phyloP scores from a whole-genome alignment of 1,140 invertebrate species.

The Leptinotarsa lineolata region DNA sequence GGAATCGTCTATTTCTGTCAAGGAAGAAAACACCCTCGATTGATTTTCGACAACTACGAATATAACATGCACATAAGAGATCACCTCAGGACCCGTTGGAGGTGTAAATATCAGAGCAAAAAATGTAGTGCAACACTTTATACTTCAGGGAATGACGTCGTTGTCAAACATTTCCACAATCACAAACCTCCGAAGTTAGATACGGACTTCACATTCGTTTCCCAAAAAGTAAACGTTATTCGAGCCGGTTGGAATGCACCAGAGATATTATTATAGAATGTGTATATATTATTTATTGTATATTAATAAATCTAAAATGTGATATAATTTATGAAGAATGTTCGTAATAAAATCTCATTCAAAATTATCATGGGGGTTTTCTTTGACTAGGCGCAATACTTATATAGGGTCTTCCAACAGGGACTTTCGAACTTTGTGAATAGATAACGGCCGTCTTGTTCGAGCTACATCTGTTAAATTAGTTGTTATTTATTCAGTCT shows the following conservation, averaged over 20 bases:
- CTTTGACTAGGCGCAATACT: too few species aligned
- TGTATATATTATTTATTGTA: too few species aligned
- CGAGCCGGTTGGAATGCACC: neutral
- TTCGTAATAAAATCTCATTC: too few species aligned
- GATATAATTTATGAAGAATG: too few species aligned
- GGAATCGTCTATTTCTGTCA: conserved; percentile 38
- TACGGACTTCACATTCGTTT: neutral
- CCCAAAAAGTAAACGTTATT: neutral
- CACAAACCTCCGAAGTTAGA: conserved; percentile 15
- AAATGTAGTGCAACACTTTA: conserved; percentile 37
- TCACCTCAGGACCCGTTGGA: conserved; percentile 38
- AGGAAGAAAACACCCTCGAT: conserved; percentile 42
- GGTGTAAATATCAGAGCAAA: conserved; percentile 35
- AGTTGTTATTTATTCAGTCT: too few species aligned
- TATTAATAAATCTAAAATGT: too few species aligned
- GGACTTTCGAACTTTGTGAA: too few species aligned
- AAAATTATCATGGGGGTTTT: too few species aligned
- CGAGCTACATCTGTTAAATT: too few species aligned
- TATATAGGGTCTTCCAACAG: too few species aligned
- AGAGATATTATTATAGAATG: too few species aligned
- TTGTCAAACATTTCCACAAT: conserved; percentile 36
- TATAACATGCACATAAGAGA: conserved; percentile 39
- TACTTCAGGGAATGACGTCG: conserved; percentile 34
- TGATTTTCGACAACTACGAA: conserved; percentile 36
- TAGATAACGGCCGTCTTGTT: too few species aligned